Percentiles rank a stretch among this genome's conserved stretches.
These are phyloP conservation scores for Masticophis lateralis DNA, from an alignment of 2,797 vertebrate species.

Conservation along the genomic window DNA sequence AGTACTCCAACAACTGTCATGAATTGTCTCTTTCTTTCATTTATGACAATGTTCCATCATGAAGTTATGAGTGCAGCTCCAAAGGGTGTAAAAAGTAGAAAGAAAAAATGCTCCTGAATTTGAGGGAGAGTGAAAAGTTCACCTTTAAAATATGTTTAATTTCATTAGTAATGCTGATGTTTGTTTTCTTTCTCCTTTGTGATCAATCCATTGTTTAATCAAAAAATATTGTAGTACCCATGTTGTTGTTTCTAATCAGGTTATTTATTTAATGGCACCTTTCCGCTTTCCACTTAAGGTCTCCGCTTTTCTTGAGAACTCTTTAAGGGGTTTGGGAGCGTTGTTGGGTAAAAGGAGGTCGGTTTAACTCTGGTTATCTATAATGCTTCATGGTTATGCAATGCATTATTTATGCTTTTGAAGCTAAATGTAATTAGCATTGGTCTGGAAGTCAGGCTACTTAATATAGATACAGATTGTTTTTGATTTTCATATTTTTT, in stretches of 20 bases:
- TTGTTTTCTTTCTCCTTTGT: neutral
- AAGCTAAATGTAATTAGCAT: neutral
- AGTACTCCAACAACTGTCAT: neutral
- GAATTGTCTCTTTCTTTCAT: neutral
- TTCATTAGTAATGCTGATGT: neutral
- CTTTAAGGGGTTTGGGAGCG: neutral
- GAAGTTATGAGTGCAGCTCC: neutral
- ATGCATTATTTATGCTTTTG: fast-evolving
- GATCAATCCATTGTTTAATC: neutral
- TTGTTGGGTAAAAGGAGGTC: neutral
- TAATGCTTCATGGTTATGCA: fast-evolving
- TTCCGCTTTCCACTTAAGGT: neutral
- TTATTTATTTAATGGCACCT: neutral
- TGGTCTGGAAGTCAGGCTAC: conserved; percentile 36
- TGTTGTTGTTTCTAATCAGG: neutral
- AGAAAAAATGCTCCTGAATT: neutral
- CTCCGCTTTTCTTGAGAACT: neutral
- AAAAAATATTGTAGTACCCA: neutral
- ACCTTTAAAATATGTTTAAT: neutral
- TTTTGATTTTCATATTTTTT: neutral
- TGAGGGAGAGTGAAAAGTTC: neutral
- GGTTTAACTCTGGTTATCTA: neutral
- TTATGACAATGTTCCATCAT: neutral
- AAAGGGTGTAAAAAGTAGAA: neutral
- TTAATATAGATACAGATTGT: conserved; percentile 1